Evolutionary conservation across 2,797 vertebrate genomes (phyloP).

Genomic region (Tenualosa ilisha): DNA sequence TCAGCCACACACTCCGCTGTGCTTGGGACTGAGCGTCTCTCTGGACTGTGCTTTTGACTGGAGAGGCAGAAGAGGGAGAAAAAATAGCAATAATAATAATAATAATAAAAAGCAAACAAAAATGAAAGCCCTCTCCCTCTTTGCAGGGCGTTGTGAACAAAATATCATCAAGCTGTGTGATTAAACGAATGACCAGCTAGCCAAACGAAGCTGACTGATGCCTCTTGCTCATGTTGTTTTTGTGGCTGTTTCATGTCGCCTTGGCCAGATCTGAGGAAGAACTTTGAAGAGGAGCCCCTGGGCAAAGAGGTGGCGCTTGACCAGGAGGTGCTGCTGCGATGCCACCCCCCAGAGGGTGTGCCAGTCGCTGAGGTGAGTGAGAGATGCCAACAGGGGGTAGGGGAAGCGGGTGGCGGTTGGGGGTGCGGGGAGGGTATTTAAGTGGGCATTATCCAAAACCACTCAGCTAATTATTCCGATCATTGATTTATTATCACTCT

Average conservation of each 20-base stretch:
- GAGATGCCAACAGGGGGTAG: background rate
- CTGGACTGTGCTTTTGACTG: background rate
- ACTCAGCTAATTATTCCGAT: conserved; percentile 74
- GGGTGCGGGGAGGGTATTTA: background rate
- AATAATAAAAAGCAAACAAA: background rate
- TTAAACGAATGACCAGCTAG: background rate
- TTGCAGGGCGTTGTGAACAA: background rate
- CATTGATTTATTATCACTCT: conserved; percentile 73
- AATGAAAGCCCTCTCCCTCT: background rate
- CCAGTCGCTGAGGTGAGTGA: conserved; percentile 92
- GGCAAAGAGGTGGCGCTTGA: conserved; percentile 94
- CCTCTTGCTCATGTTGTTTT: background rate
- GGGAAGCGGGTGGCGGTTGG: conserved; percentile 41
- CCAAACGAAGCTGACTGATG: background rate
- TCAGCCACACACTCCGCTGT: background rate
- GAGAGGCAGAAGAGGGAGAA: background rate
- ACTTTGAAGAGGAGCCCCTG: conserved; percentile 94
- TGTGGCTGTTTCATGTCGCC: background rate
- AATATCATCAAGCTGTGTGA: background rate
- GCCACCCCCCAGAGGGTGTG: conserved; percentile 94
- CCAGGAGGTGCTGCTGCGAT: conserved; percentile 91
- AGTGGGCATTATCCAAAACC: conserved; percentile 57
- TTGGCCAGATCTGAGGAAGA: conserved; percentile 92
- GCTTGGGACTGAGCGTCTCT: background rate
- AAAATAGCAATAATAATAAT: background rate